phyloP scores from a whole-genome alignment of 2,113 vertebrate genomes.

The Vidua chalybeata region DNA sequence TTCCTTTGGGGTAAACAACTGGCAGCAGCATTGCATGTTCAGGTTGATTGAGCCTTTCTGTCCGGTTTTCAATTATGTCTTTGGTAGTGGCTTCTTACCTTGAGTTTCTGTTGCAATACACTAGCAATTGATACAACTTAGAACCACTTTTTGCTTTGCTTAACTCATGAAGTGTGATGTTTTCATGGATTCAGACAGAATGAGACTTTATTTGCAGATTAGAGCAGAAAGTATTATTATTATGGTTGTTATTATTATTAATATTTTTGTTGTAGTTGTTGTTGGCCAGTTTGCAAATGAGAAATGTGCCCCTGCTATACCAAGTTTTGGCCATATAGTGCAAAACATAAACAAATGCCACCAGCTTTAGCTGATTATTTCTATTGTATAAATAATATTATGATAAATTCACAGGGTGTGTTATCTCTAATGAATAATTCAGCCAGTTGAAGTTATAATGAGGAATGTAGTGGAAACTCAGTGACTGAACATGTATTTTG shows the following conservation, averaged over 20 bases:
- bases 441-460: not conserved
- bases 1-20: not conserved
- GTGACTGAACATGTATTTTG: not conserved
- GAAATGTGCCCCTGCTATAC: not conserved
- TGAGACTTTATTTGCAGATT: not conserved
- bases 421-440: conserved; percentile 27
- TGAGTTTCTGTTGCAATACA: not conserved
- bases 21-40: not conserved
- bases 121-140: not conserved
- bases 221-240: not conserved
- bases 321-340: not conserved
- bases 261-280: not conserved
- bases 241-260: too few relatives aligned
- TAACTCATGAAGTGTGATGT: not conserved
- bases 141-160: not conserved
- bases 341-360: not conserved
- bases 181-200: not conserved
- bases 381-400: not conserved
- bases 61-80: not conserved
- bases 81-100: not conserved
- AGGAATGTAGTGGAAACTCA: not conserved
- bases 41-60: not conserved
- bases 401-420: not conserved
- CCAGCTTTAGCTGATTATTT: not conserved
- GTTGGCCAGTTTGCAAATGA: not conserved